Evolutionary conservation across 2,797 vertebrate species (phyloP).

Genomic region (Tapera naevia): DNA sequence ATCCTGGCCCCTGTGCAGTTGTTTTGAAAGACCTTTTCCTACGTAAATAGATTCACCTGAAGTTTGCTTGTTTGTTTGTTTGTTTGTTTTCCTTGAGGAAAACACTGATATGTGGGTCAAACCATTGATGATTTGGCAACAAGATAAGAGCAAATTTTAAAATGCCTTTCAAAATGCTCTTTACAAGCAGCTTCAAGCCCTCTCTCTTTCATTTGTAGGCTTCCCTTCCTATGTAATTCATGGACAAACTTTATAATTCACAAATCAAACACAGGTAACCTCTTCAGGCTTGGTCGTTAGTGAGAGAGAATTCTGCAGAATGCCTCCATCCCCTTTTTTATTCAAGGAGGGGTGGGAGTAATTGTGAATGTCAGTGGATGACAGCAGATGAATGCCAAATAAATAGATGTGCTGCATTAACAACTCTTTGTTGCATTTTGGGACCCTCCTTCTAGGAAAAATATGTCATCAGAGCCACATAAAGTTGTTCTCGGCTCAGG

Average conservation of each 20-base stretch:
- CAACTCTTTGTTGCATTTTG: neutral
- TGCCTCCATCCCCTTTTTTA: neutral
- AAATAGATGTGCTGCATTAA: neutral
- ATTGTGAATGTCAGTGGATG: neutral
- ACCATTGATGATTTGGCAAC: constrained; percentile 62
- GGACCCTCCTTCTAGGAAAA: neutral
- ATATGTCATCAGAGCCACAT: neutral
- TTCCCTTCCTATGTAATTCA: constrained; percentile 38
- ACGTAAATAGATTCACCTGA: constrained; percentile 59
- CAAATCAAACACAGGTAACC: constrained; percentile 62
- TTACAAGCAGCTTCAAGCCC: constrained; percentile 44
- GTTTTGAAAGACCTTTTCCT: constrained; percentile 69
- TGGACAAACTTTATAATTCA: constrained; percentile 55
- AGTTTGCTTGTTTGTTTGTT: neutral
- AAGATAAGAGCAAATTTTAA: constrained; percentile 21
- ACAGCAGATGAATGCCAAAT: neutral
- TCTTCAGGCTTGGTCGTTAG: neutral
- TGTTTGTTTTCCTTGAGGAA: neutral
- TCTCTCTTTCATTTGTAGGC: constrained; percentile 54
- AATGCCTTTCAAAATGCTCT: constrained; percentile 43
- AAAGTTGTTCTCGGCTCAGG: neutral
- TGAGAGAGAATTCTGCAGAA: neutral
- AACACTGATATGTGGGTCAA: constrained; percentile 49
- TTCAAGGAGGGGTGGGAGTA: neutral
- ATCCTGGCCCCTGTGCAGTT: constrained; percentile 63